Percentiles rank a stretch among this genome's conserved stretches.
phyloP scores from a whole-genome alignment of 2,113 vertebrate genomes.

The Cettia cetti region DNA sequence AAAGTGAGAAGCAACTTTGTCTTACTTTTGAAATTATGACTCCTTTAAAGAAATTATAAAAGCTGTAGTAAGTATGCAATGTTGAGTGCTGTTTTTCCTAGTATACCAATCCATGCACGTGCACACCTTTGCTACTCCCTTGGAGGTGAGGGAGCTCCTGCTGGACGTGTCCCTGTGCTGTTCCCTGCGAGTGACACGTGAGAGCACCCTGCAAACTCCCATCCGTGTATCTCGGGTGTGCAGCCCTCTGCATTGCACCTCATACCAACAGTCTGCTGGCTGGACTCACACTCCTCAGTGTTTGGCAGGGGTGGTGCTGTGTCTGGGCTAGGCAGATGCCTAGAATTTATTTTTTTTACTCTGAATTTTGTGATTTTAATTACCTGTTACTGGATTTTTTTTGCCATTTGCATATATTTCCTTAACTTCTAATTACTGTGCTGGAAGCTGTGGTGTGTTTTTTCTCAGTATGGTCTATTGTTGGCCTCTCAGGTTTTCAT shows the following conservation, averaged over 20 bases:
- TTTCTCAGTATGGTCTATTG: conserved; percentile 98
- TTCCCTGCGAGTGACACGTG: neutral
- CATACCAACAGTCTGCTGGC: neutral
- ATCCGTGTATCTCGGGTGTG: fast-evolving
- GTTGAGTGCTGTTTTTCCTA: neutral
- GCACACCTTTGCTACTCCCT: neutral
- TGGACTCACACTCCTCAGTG: neutral
- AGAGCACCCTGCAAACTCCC: fast-evolving
- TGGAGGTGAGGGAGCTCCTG: neutral
- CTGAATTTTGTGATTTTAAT: neutral
- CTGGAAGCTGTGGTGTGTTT: conserved; percentile 98
- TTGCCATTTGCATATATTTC: conserved; percentile 26
- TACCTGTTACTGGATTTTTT: neutral
- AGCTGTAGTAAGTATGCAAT: neutral
- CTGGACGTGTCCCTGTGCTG: neutral
- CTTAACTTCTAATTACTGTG: conserved; percentile 88
- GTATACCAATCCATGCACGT: fast-evolving
- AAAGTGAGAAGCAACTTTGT: neutral
- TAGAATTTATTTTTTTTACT: neutral
- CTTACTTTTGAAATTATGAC: neutral
- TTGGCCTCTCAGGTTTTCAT: conserved; percentile 97
- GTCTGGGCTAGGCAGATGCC: neutral
- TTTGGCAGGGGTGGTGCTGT: neutral
- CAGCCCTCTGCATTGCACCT: fast-evolving
- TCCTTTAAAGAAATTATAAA: neutral